phyloP scores from a whole-genome alignment of 2,797 vertebrate species.

The Oreonectes daqikongensis region DNA sequence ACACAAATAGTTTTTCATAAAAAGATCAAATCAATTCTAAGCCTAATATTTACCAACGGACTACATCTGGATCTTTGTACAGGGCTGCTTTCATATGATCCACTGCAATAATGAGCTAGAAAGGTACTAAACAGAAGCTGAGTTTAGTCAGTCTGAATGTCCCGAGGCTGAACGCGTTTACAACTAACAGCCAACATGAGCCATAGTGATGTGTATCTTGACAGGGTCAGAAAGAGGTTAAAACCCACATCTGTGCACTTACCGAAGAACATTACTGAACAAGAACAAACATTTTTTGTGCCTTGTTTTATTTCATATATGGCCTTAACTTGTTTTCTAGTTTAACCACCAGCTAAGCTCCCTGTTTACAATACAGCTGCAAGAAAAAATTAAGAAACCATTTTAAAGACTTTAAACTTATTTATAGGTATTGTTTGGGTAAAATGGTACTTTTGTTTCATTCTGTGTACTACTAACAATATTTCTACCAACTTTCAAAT shows the following conservation, averaged over 20 bases:
- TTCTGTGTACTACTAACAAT: too few relatives aligned
- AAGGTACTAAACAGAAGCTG: conserved; percentile 1
- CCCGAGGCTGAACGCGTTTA: conserved; percentile 2
- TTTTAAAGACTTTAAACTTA: too few relatives aligned
- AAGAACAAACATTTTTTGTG: background rate
- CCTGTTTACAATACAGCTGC: too few relatives aligned
- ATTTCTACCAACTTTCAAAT: too few relatives aligned
- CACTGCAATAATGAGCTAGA: conserved; percentile 13
- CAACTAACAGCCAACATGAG: background rate
- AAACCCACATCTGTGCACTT: background rate
- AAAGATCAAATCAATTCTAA: background rate
- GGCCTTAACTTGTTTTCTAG: background rate
- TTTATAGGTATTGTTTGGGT: too few relatives aligned
- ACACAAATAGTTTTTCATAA: background rate
- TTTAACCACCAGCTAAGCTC: too few relatives aligned
- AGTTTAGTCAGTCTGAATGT: background rate
- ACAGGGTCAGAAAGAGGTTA: background rate
- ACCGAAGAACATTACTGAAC: background rate
- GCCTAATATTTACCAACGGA: background rate
- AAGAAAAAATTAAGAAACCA: too few relatives aligned
- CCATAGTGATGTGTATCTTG: background rate
- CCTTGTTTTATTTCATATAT: background rate
- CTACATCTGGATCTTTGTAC: background rate
- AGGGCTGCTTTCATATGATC: background rate
- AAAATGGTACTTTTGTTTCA: too few relatives aligned